Conservation (phyloP, 2,797 vertebrate species). For the Emys orbicularis region DNA sequence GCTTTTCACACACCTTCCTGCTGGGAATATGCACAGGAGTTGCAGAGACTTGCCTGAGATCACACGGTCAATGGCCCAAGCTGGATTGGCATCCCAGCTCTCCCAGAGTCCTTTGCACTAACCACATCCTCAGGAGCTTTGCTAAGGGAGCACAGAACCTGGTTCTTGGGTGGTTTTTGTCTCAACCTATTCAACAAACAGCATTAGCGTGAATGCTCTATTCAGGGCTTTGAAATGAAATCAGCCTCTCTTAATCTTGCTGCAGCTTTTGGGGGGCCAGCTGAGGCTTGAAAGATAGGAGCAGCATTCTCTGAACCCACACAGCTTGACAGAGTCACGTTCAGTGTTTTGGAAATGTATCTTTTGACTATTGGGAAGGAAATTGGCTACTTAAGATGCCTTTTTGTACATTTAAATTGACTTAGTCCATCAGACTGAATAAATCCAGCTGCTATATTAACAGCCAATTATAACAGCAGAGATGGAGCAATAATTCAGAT, state of each 20-base stretch:
- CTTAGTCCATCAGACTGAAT: constrained; percentile 72
- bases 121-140: background rate
- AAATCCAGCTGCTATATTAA: constrained; percentile 70
- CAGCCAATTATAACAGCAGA: constrained; percentile 80
- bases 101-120: background rate
- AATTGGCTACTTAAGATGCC: constrained; percentile 76
- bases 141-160: background rate
- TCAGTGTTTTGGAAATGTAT: constrained; percentile 65
- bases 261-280: background rate
- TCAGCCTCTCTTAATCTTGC: constrained; percentile 50
- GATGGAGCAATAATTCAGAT: constrained; percentile 77
- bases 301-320: constrained; percentile 42
- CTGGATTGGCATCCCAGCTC: background rate
- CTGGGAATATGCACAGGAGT: background rate
- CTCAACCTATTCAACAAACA: constrained; percentile 44
- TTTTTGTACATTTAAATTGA: constrained; percentile 82
- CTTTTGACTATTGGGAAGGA: constrained; percentile 75
- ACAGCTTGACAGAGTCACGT: constrained; percentile 52
- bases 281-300: constrained; percentile 56
- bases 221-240: constrained; percentile 68
- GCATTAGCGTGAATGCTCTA: constrained; percentile 37
- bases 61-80: background rate
- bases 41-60: background rate
- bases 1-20: background rate
- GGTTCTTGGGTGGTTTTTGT: constrained; percentile 20